Base-by-base conservation (phyloP, 2,888 invertebrate genomes). In the Eudasyphora cyanicolor region DNA sequence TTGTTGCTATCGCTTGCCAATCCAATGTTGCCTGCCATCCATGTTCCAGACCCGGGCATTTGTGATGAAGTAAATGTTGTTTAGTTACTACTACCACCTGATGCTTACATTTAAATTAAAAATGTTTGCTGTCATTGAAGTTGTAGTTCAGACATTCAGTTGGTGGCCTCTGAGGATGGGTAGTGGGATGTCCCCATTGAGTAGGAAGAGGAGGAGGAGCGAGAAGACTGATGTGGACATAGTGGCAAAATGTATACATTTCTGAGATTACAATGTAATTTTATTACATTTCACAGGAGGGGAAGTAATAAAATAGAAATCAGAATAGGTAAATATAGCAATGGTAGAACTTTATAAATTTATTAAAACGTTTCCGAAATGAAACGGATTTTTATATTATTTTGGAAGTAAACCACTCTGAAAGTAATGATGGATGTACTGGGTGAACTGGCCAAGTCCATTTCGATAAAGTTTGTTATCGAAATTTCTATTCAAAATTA, bases 31-130 rank as follows among this genome's bases (percentile, higher is more conserved):
- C 62, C 27, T 27, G 10, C 27, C 27, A 57, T 57, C 45, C 38
- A 38, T 54, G 2, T n/a, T 49, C 6, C 49, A 8, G 49, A 4
- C 49, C 6, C 6, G 6, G 10, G 45, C 45, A 45, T 32, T 32
- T 8, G 32, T 32, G 32, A 6, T 38, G 35, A 42, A 67, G 38
- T 71, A n/a, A 81, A 84, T 78, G 21, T 71, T 73, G 57, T 78
- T 84, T 42, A 57, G 42, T 42, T 75, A 21, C 35, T n/a, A 45
- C 42, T 60, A 51, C 64, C 84, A 81, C 80, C 84, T 84, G 84
- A 81, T 84, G 84, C 78, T 62, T 75, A n/a, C 32, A 74, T 76
- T 64, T 54, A 17, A 57, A 73, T 71, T 75, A 70, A 60, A 75
- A 64, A 51, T 21, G 38, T 67, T 45, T 51, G 35, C 51, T 8